These are phyloP conservation scores for Catocala sponsa DNA, from an alignment of 2,888 invertebrate genomes.

Conservation along the genomic window DNA sequence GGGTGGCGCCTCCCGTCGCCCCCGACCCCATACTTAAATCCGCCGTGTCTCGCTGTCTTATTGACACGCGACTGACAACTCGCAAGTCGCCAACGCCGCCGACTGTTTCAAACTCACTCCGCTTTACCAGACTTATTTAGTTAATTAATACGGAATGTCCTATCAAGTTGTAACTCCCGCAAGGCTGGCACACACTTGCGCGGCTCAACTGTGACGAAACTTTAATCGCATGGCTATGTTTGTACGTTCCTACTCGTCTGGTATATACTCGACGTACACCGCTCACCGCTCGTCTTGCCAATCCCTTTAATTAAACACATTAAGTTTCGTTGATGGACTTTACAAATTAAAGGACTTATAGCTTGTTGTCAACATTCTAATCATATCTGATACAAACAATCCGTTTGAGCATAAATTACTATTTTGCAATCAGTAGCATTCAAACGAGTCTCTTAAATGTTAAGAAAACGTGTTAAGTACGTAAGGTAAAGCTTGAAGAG, in stretches of 20 bases:
- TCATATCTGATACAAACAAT: constrained; percentile 23
- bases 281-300: constrained; percentile 52
- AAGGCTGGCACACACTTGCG: constrained; percentile 75
- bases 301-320: constrained; percentile 75
- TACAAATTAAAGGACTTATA: constrained; percentile 46
- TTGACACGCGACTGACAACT: constrained; percentile 87
- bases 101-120: constrained; percentile 75
- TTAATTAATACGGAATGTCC: constrained; percentile 88
- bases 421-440: neutral
- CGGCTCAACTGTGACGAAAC: constrained; percentile 75
- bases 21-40: constrained; percentile 83
- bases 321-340: constrained; percentile 65
- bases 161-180: constrained; percentile 82
- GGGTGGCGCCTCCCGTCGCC: constrained; percentile 76
- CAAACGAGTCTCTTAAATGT: neutral
- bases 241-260: constrained; percentile 53
- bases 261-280: constrained; percentile 31
- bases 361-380: constrained; percentile 44
- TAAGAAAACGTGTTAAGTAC: neutral
- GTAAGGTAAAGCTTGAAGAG: neutral
- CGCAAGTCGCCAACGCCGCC: constrained; percentile 78
- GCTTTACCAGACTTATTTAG: constrained; percentile 86
- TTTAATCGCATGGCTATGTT: constrained; percentile 77
- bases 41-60: constrained; percentile 86
- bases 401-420: constrained; percentile 13